A percentile compares a stretch with the other conserved stretches of the same genome.
These are phyloP conservation scores for Rhabdomys dilectus DNA, from an alignment of 2,113 vertebrate genomes.

Conservation along the genomic window DNA sequence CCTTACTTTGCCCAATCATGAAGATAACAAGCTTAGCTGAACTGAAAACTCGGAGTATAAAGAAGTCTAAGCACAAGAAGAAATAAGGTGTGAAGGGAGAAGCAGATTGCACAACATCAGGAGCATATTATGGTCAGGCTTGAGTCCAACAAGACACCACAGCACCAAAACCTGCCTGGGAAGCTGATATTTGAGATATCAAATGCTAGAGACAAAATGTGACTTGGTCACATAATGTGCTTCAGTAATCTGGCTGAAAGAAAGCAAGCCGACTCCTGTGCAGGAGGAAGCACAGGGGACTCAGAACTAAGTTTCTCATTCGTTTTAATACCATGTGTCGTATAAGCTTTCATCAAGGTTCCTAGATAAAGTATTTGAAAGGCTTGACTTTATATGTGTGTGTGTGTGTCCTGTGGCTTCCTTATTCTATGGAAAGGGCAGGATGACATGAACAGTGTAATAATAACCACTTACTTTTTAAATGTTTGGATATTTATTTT, in stretches of 20 bases:
- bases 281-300: conserved; percentile 25
- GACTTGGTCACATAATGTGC: conserved; percentile 46
- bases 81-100: not conserved
- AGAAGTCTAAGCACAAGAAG: conserved; percentile 80
- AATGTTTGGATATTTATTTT: not conserved
- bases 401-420: not conserved
- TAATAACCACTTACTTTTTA: not conserved
- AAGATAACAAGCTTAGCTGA: conserved; percentile 78
- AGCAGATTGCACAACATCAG: conserved; percentile 22
- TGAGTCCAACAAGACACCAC: conserved; percentile 70
- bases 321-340: not conserved
- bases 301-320: conserved; percentile 13
- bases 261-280: conserved; percentile 36
- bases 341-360: conserved; percentile 50
- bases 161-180: conserved; percentile 64
- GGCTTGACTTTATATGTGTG: conserved; percentile 18
- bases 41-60: conserved; percentile 72
- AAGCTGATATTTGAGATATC: conserved; percentile 58
- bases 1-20: conserved; percentile 41
- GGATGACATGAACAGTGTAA: not conserved
- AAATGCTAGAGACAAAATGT: conserved; percentile 71
- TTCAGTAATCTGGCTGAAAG: conserved; percentile 48
- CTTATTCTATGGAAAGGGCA: accelerated
- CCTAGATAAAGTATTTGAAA: not conserved
- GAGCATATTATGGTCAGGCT: conserved; percentile 35